Evolutionary conservation across 1,140 invertebrate genomes (phyloP).

Genomic region (Cherax destructor): DNA sequence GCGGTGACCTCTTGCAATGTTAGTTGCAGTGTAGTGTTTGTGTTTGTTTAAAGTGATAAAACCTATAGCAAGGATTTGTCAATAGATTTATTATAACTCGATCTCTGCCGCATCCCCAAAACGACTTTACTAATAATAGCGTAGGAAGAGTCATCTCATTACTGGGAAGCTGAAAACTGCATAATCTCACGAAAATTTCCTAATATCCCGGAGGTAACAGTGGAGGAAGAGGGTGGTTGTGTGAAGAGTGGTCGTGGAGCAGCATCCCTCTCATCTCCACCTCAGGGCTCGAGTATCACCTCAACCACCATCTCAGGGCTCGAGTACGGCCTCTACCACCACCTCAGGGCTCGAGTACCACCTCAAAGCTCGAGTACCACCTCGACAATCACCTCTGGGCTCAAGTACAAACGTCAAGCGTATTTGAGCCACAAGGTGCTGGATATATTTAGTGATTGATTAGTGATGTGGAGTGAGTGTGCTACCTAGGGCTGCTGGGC

Average conservation of each 20-base stretch:
- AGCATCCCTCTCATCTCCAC: conserved; percentile 28
- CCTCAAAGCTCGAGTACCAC: background rate
- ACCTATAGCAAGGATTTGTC: background rate
- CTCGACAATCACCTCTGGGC: conserved; percentile 8
- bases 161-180: background rate
- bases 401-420: background rate
- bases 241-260: conserved; percentile 41
- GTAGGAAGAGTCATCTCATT: background rate
- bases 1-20: conserved; percentile 23
- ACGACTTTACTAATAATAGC: background rate
- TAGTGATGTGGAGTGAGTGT: background rate
- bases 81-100: background rate
- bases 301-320: background rate
- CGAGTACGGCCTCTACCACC: background rate
- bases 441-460: background rate
- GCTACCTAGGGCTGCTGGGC: background rate
- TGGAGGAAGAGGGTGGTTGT: conserved; percentile 11
- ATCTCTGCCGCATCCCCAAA: background rate
- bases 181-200: conserved; percentile 11
- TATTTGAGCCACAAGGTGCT: background rate
- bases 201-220: conserved; percentile 1
- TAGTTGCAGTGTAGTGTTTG: background rate
- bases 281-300: background rate
- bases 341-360: background rate
- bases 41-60: background rate